These are phyloP conservation scores for Pediacus dermestoides DNA, from an alignment of 2,888 invertebrate species.

Conservation along the genomic window DNA sequence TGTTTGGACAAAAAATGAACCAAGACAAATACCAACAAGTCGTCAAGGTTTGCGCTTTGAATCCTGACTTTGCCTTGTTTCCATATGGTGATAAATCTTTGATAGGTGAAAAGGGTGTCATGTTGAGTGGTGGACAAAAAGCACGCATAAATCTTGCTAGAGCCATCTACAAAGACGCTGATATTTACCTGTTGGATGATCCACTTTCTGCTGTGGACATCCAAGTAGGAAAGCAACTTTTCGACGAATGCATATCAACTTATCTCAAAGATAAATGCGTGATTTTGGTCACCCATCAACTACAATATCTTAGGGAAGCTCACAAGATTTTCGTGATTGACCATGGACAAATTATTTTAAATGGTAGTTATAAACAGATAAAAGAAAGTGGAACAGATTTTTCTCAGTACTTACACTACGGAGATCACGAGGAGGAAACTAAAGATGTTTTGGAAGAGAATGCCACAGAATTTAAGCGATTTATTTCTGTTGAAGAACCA, in stretches of 20 bases:
- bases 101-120: slow-evolving; percentile 69
- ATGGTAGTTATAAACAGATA: slow-evolving; percentile 65
- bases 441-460: slow-evolving; percentile 3
- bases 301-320: slow-evolving; percentile 61
- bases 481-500: too few relatives aligned
- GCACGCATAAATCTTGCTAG: slow-evolving; percentile 82
- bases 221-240: slow-evolving; percentile 79
- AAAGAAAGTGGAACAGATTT: slow-evolving; percentile 69
- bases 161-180: slow-evolving; percentile 76
- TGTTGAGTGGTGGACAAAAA: slow-evolving; percentile 74
- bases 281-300: slow-evolving; percentile 70
- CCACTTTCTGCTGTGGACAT: slow-evolving; percentile 86
- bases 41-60: slow-evolving; percentile 65
- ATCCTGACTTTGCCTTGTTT: slow-evolving; percentile 66
- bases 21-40: slow-evolving; percentile 62
- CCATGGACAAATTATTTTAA: slow-evolving; percentile 55
- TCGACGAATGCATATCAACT: slow-evolving; percentile 70
- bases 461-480: slow-evolving; percentile 2
- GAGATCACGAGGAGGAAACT: slow-evolving; percentile 23
- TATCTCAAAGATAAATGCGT: slow-evolving; percentile 64
- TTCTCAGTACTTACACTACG: slow-evolving; percentile 51
- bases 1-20: slow-evolving; percentile 76
- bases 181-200: slow-evolving; percentile 82
- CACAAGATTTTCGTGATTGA: slow-evolving; percentile 55
- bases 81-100: slow-evolving; percentile 75